Conservation (phyloP, 2,888 invertebrate species). For the Petrolisthes cinctipes region DNA sequence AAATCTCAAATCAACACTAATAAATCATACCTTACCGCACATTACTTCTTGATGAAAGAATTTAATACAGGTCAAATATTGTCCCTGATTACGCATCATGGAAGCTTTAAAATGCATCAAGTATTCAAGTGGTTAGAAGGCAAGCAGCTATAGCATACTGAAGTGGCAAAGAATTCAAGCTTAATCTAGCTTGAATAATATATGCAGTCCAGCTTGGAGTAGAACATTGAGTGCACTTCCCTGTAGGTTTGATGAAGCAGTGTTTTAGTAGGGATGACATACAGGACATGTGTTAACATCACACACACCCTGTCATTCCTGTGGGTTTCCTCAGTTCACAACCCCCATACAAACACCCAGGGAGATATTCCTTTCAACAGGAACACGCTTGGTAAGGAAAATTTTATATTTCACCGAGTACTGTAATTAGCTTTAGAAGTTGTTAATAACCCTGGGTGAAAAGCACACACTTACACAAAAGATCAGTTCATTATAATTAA, state of each 20-base stretch:
- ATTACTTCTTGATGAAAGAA: not conserved
- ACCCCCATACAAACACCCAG: constrained; percentile 42
- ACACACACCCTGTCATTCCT: too few relatives aligned
- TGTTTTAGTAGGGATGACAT: too few relatives aligned
- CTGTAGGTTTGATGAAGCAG: constrained; percentile 25
- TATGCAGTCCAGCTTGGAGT: constrained; percentile 26
- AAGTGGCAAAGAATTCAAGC: not conserved
- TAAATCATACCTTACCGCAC: not conserved
- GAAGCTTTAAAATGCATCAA: not conserved
- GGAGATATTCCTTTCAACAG: constrained; percentile 6
- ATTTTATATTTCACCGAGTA: not conserved
- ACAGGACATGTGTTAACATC: too few relatives aligned
- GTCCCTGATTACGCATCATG: not conserved
- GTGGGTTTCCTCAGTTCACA: constrained; percentile 23
- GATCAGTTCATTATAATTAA: not conserved
- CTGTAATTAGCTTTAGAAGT: not conserved
- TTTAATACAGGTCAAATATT: not conserved
- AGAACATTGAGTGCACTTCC: constrained; percentile 56
- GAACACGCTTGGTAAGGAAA: not conserved
- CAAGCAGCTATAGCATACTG: constrained; percentile 16
- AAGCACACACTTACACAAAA: constrained; percentile 32
- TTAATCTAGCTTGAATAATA: constrained; percentile 20
- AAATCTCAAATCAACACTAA: not conserved
- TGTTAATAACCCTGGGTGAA: constrained; percentile 29
- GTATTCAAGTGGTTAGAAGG: not conserved